Percentiles rank a stretch among this genome's conserved stretches.
These are phyloP conservation scores for Euplagia quadripunctaria DNA, from an alignment of 2,888 invertebrate genomes.

Conservation along the genomic window DNA sequence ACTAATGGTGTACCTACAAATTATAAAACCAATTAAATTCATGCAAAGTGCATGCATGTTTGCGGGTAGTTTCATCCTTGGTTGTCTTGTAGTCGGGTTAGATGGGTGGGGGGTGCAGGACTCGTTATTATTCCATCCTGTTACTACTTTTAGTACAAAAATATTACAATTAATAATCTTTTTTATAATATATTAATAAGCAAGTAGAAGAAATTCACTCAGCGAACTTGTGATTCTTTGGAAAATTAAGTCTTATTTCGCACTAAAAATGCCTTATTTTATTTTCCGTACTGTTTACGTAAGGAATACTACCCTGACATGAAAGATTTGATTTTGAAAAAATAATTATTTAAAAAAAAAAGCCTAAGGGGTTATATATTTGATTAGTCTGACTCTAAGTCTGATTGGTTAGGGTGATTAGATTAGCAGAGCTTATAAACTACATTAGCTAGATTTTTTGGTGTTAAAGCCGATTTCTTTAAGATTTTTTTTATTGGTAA, in stretches of 20 bases:
- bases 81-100: not conserved
- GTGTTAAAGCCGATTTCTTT: no score
- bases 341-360: not conserved
- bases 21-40: no score
- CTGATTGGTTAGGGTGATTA: not conserved
- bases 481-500: no score
- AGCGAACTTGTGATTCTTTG: not conserved
- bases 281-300: not conserved
- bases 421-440: no score
- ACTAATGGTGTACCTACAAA: no score
- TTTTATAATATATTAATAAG: not conserved
- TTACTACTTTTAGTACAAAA: no score
- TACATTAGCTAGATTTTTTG: not conserved
- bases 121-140: not conserved
- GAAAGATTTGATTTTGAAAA: not conserved
- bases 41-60: not conserved
- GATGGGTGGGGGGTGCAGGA: not conserved
- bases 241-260: not conserved
- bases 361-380: not conserved
- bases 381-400: no score
- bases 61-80: not conserved
- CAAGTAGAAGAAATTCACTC: not conserved
- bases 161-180: no score
- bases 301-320: not conserved
- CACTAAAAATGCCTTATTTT: not conserved